phyloP scores from a whole-genome alignment of 2,797 vertebrate species.

The Stomatorhinus walkeri region DNA sequence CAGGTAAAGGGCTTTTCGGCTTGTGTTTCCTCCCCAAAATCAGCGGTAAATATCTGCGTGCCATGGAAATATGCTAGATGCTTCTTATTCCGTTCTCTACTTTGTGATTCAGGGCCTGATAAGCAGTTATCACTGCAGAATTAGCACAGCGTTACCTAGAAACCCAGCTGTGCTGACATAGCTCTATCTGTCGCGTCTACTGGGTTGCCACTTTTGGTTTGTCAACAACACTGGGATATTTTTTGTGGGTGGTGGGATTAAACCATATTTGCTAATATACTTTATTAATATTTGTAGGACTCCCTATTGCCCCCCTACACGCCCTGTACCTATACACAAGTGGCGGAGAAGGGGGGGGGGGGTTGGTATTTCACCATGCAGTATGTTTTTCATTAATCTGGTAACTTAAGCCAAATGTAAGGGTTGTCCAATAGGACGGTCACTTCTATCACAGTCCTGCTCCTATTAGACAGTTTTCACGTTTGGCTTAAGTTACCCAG shows the following conservation, averaged over 20 bases:
- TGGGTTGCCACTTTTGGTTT: not conserved
- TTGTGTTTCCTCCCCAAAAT: slow-evolving; percentile 12
- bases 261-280: not conserved
- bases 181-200: not conserved
- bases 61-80: slow-evolving; percentile 23
- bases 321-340: not conserved
- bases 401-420: not conserved
- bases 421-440: not conserved
- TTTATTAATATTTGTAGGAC: not conserved
- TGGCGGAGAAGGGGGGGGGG: not conserved
- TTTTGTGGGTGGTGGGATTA: not conserved
- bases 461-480: not conserved
- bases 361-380: not conserved
- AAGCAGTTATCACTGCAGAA: not conserved
- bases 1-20: not conserved
- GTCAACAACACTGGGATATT: not conserved
- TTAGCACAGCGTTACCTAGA: slow-evolving; percentile 4
- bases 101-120: not conserved
- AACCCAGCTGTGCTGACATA: not conserved
- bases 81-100: not conserved
- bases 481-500: not conserved
- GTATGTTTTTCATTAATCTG: not conserved
- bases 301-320: not conserved
- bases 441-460: too few species aligned
- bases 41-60: slow-evolving; percentile 23